These are phyloP conservation scores for Chrysomallon squamiferum DNA, from an alignment of 1,140 invertebrate genomes.

Conservation along the genomic window DNA sequence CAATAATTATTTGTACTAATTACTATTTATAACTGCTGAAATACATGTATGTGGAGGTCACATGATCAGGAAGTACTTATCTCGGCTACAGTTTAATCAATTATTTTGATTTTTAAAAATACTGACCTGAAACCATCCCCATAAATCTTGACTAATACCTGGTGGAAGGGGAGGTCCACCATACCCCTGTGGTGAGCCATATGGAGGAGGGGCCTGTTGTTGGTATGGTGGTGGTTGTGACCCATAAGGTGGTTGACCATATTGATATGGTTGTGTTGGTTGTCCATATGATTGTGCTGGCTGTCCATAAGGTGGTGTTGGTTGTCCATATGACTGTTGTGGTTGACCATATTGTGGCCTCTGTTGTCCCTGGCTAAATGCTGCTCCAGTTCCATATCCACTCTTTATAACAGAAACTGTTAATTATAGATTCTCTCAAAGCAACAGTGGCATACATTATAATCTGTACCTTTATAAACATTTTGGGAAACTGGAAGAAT, in stretches of 20 bases:
- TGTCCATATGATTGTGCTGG: constrained; percentile 16
- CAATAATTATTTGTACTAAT: too few species aligned
- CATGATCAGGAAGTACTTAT: too few species aligned
- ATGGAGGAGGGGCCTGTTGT: constrained; percentile 6
- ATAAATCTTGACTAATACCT: constrained; percentile 71
- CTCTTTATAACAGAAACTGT: too few species aligned
- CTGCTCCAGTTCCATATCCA: constrained; percentile 4
- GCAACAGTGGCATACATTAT: too few species aligned
- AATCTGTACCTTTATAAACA: too few species aligned
- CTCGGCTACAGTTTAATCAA: too few species aligned
- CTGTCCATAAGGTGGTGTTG: constrained; percentile 21
- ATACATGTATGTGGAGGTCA: too few species aligned
- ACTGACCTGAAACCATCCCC: constrained; percentile 59
- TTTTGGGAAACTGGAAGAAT: too few species aligned
- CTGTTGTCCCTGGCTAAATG: neutral
- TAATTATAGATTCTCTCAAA: too few species aligned
- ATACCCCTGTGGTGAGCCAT: constrained; percentile 9
- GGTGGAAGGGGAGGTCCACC: constrained; percentile 32
- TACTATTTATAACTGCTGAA: too few species aligned
- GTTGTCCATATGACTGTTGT: constrained; percentile 1
- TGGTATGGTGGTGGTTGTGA: constrained; percentile 6
- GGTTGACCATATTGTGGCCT: constrained; percentile 9
- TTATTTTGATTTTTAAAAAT: too few species aligned
- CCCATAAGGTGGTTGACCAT: constrained; percentile 18
- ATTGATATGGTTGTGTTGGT: constrained; percentile 7